Evolutionary conservation across 1,140 invertebrate genomes (phyloP), one percentile per base, ranked within the genome.

Genomic region (Monomorium pharaonis): DNA sequence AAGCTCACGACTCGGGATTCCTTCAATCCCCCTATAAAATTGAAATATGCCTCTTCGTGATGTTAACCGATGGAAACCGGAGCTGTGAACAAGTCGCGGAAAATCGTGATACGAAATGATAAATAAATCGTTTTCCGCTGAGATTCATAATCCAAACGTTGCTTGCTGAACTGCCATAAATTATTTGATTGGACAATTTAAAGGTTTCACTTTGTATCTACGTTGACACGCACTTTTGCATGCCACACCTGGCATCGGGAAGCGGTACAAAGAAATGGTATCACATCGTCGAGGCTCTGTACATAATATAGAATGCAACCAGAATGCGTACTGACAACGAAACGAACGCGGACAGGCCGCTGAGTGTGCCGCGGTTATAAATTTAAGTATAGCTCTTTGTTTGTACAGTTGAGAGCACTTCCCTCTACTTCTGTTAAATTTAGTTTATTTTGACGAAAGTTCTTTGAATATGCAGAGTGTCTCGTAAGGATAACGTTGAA

Each of bases 211-310:
- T 33, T 65, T 65, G 63, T 83, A 90, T 88, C 65, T 74, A 62
- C 9, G 47, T 27, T 84, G 87, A 86, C 88, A 90, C 89, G 88
- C 88, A 90, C 76, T 86, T 88, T 85, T 88, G 88, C 89, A 74
- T 90, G 88, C 47, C 83, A 67, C 72, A 90, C 77, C 88, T 90
- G 89, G 77, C 60, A 74, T 49, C 63, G 81, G 37, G 44, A 58
- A 74, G 42, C 14, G 16, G 9, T 47, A 75, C 70, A 12, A 51
- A 62, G 42, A 58, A 86, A 87, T 74, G 58, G 65, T 74, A 84
- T 51, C 12, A 16, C 12, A 51, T 74, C 33, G 49, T 30, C 47
- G 33, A 56, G 16, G 37, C 37, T n/a, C n/a, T 30, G 60, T n/a
- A 51, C 49, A n/a, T n/a, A 2, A 5, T 58, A 54, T 18, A 63